phyloP scores from a whole-genome alignment of 2,113 vertebrate genomes.

The Rhabdornis inornatus region DNA sequence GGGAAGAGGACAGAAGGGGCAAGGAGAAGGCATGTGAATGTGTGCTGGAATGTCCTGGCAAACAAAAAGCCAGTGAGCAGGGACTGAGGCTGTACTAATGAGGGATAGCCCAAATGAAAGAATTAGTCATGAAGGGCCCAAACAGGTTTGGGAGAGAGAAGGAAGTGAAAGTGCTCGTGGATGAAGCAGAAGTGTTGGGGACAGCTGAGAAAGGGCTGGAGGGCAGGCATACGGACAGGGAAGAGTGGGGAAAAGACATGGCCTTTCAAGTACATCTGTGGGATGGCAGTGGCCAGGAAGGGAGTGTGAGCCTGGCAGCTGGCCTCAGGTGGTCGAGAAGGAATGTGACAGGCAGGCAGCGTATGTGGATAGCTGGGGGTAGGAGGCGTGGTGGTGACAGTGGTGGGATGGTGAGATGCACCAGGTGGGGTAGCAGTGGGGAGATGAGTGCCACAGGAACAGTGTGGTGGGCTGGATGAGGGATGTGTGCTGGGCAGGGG shows the following conservation, averaged over 20 bases:
- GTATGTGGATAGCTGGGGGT: neutral
- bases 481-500: too few relatives aligned
- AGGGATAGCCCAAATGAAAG: neutral
- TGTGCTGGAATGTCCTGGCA: neutral
- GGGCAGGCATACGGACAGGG: neutral
- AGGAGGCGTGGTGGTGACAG: neutral
- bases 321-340: neutral
- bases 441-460: neutral
- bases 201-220: neutral
- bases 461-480: neutral
- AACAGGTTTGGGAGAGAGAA: neutral
- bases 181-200: neutral
- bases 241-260: neutral
- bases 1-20: neutral
- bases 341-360: neutral
- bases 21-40: neutral
- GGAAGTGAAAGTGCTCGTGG: neutral
- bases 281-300: neutral
- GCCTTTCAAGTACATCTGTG: fast-evolving
- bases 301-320: neutral
- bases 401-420: neutral
- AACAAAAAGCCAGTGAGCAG: neutral
- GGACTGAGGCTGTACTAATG: neutral
- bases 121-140: neutral
- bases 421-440: neutral